A percentile compares a stretch with the other conserved stretches of the same genome.
Conservation (phyloP, 2,797 vertebrate genomes). For the Malacoctenus gilli region DNA sequence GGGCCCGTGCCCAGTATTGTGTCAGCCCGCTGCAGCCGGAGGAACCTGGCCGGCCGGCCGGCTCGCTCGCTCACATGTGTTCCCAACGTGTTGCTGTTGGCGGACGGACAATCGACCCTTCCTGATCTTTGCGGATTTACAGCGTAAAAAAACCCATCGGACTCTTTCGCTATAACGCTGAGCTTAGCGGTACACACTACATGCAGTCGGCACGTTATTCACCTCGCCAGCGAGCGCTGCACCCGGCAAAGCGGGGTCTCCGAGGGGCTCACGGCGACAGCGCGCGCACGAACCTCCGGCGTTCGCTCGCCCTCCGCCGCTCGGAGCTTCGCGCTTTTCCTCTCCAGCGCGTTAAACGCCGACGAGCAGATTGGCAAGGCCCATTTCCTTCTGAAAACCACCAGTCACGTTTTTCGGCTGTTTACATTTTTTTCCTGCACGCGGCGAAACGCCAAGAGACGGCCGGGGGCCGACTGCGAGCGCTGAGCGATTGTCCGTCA, state of each 20-base stretch:
- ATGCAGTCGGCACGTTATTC: neutral
- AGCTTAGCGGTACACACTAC: too few species aligned
- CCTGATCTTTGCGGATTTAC: too few species aligned
- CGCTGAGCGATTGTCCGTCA: neutral
- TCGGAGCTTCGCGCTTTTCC: too few species aligned
- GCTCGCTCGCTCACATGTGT: neutral
- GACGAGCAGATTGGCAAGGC: slow-evolving; percentile 27
- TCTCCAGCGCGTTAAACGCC: slow-evolving; percentile 24
- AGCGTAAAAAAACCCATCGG: too few species aligned
- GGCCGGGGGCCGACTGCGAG: neutral
- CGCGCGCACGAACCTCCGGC: slow-evolving; percentile 38
- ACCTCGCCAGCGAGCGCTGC: slow-evolving; percentile 28
- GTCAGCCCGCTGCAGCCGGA: neutral
- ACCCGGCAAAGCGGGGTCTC: slow-evolving; percentile 9
- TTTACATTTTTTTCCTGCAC: slow-evolving; percentile 15
- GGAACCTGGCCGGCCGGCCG: slow-evolving; percentile 1
- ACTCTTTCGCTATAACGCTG: too few species aligned
- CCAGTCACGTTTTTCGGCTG: slow-evolving; percentile 24
- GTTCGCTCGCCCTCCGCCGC: slow-evolving; percentile 16
- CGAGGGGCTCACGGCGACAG: slow-evolving; percentile 35
- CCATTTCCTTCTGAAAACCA: slow-evolving; percentile 23
- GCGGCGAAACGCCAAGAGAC: slow-evolving; percentile 7
- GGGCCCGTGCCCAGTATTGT: slow-evolving; percentile 12
- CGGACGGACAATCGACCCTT: too few species aligned
- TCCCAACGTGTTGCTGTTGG: too few species aligned